A percentile compares a stretch with the other conserved stretches of the same genome.
These are phyloP conservation scores for Nerophis lumbriciformis DNA, from an alignment of 2,113 vertebrate species.

Conservation along the genomic window DNA sequence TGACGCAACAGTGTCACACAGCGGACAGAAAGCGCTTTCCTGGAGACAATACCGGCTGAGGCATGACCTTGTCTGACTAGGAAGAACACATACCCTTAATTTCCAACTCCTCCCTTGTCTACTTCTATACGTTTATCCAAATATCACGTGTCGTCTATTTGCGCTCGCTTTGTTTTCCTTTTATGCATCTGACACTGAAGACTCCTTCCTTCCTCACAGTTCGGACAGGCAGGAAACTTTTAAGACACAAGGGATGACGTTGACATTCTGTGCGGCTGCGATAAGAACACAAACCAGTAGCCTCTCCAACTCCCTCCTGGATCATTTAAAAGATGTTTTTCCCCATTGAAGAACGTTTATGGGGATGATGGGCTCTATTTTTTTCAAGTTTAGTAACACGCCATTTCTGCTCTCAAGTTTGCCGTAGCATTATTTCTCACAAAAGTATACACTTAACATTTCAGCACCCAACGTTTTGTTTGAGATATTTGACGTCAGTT, in stretches of 20 bases:
- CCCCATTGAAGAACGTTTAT: too few species aligned
- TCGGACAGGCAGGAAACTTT: constrained; percentile 37
- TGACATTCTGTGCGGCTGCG: constrained; percentile 16
- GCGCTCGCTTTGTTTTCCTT: not conserved
- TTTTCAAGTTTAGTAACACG: too few species aligned
- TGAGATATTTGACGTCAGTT: too few species aligned
- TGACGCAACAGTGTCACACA: constrained; percentile 39
- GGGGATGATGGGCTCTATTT: too few species aligned
- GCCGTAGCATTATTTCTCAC: too few species aligned
- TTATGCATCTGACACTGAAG: not conserved
- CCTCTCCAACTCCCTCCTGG: not conserved
- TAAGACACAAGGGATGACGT: constrained; percentile 1
- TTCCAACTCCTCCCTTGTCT: constrained; percentile 11
- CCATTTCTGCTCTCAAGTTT: too few species aligned
- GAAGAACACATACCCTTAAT: constrained; percentile 16
- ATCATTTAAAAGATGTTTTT: too few species aligned
- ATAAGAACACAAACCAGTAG: constrained; percentile 35
- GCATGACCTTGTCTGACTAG: constrained; percentile 40
- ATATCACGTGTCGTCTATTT: not conserved
- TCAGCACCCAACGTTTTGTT: too few species aligned
- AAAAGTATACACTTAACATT: too few species aligned
- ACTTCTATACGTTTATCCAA: constrained; percentile 1
- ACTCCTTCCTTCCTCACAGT: constrained; percentile 8
- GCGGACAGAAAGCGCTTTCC: constrained; percentile 42
- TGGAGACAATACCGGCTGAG: constrained; percentile 43